These are phyloP conservation scores for Laodelphax striatellus DNA, from an alignment of 1,140 invertebrate species.

Conservation along the genomic window DNA sequence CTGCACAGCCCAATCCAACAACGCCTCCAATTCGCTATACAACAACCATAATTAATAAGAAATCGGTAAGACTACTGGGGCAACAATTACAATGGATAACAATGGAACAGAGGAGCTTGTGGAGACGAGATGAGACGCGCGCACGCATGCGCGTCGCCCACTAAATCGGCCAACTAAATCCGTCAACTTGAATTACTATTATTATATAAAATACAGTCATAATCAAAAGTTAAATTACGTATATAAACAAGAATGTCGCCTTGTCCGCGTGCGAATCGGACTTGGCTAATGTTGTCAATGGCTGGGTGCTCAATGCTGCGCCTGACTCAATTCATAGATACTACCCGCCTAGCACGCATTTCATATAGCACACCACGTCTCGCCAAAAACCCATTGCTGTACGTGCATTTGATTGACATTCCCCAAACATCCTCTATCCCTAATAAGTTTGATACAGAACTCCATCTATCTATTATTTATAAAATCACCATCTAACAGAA, in stretches of 20 bases:
- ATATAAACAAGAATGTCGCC: not conserved
- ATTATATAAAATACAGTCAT: conserved; percentile 15
- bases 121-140: conserved; percentile 2
- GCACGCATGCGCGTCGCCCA: not conserved
- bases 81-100: conserved; percentile 25
- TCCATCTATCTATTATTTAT: too few species aligned
- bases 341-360: too few species aligned
- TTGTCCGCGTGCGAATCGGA: not conserved
- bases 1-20: conserved; percentile 1
- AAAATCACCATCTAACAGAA: too few species aligned
- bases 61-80: conserved; percentile 26
- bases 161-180: conserved; percentile 13
- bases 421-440: too few species aligned
- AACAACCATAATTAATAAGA: conserved; percentile 27
- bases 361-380: too few species aligned
- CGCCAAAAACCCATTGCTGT: too few species aligned
- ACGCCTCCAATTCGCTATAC: conserved; percentile 23
- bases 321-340: too few species aligned
- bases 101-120: conserved; percentile 19
- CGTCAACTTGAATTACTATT: conserved; percentile 13
- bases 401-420: too few species aligned
- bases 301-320: too few species aligned
- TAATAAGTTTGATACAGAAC: too few species aligned
- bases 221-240: not conserved
- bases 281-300: not conserved